Evolutionary conservation across 2,888 invertebrate genomes (phyloP).

Genomic region (Lordiphosa fenestrarum): DNA sequence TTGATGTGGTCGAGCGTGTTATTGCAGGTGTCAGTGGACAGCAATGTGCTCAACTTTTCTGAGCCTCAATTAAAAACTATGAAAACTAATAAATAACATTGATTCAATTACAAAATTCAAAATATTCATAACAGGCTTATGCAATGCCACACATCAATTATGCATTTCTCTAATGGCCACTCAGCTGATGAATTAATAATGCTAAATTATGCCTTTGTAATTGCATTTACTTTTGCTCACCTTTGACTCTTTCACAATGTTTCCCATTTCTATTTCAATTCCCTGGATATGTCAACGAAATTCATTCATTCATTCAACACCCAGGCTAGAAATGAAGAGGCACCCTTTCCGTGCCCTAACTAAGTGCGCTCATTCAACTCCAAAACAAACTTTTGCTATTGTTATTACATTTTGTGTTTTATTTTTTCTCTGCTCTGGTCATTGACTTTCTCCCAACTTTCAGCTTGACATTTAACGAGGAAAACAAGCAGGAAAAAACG

Average conservation of each 20-base stretch:
- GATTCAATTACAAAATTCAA: neutral
- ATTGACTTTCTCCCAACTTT: conserved; percentile 67
- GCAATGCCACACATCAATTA: conserved; percentile 28
- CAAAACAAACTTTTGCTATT: conserved; percentile 64
- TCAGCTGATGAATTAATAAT: conserved; percentile 24
- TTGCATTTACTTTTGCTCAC: conserved; percentile 22
- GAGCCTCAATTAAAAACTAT: too few relatives aligned
- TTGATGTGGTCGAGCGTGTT: too few relatives aligned
- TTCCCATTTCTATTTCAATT: too few relatives aligned
- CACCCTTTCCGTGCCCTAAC: conserved; percentile 51
- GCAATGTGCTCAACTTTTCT: too few relatives aligned
- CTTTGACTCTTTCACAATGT: conserved; percentile 1
- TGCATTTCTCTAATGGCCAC: conserved; percentile 17
- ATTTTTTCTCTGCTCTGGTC: conserved; percentile 43
- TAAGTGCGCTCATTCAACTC: conserved; percentile 68
- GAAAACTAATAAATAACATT: too few relatives aligned
- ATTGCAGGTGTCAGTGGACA: too few relatives aligned
- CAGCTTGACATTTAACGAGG: conserved; percentile 69
- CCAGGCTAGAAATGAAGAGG: neutral
- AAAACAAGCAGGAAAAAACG: conserved; percentile 33
- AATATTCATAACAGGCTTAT: neutral
- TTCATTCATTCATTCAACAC: conserved; percentile 8
- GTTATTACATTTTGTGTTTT: conserved; percentile 53
- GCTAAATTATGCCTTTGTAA: conserved; percentile 29
- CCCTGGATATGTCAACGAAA: conserved; percentile 9